Percentiles rank a stretch among this genome's conserved stretches.
Conservation (phyloP, 2,888 invertebrate genomes). For the Yponomeuta cagnagella region DNA sequence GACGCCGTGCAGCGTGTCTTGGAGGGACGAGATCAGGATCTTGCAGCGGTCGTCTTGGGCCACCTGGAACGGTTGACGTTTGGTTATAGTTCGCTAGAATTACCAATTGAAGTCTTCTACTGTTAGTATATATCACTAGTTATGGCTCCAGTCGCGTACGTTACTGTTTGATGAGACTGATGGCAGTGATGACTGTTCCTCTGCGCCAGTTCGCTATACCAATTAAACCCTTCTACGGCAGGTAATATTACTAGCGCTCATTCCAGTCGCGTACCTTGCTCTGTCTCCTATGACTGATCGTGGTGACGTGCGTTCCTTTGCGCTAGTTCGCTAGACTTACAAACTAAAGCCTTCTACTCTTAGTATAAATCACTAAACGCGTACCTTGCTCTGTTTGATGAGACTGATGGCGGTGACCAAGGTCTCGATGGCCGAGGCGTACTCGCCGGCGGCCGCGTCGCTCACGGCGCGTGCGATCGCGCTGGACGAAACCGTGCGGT, state of each 20-base stretch:
- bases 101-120: no score
- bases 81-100: not conserved
- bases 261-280: no score
- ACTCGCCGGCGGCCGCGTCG: conserved; percentile 98
- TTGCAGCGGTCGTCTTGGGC: conserved; percentile 98
- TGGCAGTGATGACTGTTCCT: not conserved
- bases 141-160: not conserved
- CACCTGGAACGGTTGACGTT: conserved; percentile 59
- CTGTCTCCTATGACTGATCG: no score
- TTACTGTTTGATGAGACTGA: not conserved
- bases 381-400: conserved; percentile 96
- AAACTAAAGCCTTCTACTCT: no score
- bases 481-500: conserved; percentile 97
- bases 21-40: conserved; percentile 95
- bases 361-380: conserved; percentile 18
- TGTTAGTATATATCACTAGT: no score
- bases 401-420: conserved; percentile 98
- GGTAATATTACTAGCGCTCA: no score
- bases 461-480: conserved; percentile 98
- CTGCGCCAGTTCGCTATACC: no score
- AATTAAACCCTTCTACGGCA: not conserved
- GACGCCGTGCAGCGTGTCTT: conserved; percentile 97
- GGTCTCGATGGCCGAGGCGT: conserved; percentile 98
- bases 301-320: no score
- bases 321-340: no score